phyloP scores from a whole-genome alignment of 2,797 vertebrate species.

The Rhadinocentrus ornatus region DNA sequence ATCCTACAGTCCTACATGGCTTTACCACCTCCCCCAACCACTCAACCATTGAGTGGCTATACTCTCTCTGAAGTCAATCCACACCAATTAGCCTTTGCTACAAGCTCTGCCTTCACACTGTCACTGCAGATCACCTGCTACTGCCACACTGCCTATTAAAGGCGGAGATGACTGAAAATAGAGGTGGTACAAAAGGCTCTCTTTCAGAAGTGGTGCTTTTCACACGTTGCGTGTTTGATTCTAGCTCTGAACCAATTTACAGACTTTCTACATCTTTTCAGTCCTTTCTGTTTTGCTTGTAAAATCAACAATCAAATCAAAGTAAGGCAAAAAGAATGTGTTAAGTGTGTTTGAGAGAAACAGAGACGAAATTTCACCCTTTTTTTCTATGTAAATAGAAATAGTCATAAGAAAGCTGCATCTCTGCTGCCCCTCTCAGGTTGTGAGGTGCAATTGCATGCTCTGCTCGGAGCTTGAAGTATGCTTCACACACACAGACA shows the following conservation, averaged over 20 bases:
- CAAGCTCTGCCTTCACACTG: slow-evolving; percentile 69
- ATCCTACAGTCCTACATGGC: slow-evolving; percentile 45
- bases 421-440: slow-evolving; percentile 84
- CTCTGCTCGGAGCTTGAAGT: slow-evolving; percentile 10
- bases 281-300: background rate
- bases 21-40: slow-evolving; percentile 49
- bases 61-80: slow-evolving; percentile 67
- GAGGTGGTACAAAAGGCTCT: slow-evolving; percentile 36
- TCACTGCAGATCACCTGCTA: slow-evolving; percentile 71
- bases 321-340: background rate
- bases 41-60: slow-evolving; percentile 54
- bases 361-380: slow-evolving; percentile 38
- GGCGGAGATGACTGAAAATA: slow-evolving; percentile 47
- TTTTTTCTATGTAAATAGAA: slow-evolving; percentile 46
- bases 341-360: slow-evolving; percentile 6
- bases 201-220: slow-evolving; percentile 32
- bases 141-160: slow-evolving; percentile 57
- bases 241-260: slow-evolving; percentile 10
- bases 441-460: slow-evolving; percentile 59
- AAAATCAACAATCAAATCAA: slow-evolving; percentile 17
- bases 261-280: background rate
- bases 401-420: slow-evolving; percentile 70
- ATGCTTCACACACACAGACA: slow-evolving; percentile 2
- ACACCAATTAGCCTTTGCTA: slow-evolving; percentile 72
- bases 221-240: slow-evolving; percentile 12